Conservation (phyloP, 2,113 vertebrate species). For the Sitta europaea region DNA sequence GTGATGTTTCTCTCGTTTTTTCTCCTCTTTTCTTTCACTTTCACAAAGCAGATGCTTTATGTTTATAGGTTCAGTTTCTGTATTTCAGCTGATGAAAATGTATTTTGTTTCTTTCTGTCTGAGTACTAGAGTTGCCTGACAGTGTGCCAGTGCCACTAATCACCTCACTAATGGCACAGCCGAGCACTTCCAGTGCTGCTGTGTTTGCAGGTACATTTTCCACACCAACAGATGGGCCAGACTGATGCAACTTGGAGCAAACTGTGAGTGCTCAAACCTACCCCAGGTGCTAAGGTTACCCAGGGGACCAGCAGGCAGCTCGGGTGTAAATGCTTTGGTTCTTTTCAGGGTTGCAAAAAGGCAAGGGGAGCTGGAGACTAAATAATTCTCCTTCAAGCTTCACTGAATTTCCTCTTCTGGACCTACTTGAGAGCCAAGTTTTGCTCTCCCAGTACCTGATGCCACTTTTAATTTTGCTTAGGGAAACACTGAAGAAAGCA, state of each 20-base stretch:
- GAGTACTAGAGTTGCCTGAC: background rate
- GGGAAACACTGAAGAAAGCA: background rate
- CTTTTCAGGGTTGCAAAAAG: background rate
- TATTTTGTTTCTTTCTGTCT: background rate
- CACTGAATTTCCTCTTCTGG: background rate
- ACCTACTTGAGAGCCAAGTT: background rate
- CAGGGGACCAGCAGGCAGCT: background rate
- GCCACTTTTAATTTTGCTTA: background rate
- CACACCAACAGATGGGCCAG: background rate
- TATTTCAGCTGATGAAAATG: slow-evolving; percentile 5
- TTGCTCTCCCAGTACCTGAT: background rate
- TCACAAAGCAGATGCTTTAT: slow-evolving; percentile 7
- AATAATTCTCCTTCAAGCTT: background rate
- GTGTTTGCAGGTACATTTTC: background rate
- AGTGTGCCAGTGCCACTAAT: background rate
- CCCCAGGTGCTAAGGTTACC: background rate
- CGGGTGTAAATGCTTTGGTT: background rate
- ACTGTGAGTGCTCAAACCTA: background rate
- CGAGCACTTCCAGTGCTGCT: background rate
- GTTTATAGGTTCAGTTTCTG: background rate
- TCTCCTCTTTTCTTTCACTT: background rate
- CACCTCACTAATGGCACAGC: background rate
- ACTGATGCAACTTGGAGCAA: background rate
- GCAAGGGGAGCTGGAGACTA: background rate
- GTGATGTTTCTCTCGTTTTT: background rate